Base-by-base conservation (phyloP, 1,140 invertebrate species). In the Caenorhabditis briggsae region DNA sequence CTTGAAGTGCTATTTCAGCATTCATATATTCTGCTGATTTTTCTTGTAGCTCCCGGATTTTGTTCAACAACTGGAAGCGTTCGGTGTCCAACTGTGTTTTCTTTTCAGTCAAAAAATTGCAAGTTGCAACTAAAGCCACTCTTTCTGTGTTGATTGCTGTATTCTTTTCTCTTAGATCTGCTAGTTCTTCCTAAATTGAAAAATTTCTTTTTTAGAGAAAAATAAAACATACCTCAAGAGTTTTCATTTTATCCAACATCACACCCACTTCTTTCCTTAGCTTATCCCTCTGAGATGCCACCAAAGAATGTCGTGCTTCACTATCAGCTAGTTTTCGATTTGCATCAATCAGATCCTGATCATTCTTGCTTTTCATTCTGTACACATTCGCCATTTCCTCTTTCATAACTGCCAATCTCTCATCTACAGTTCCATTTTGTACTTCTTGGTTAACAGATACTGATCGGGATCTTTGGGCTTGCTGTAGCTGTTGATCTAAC, bases 1-100 rank as follows among this genome's bases (percentile, higher is more conserved):
- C 55, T 65, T 85, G 84, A 20, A 33, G 25, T 6, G 12, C 78
- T 11, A 86, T 55, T 59, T 86, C 85, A 0, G 55, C 74, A 58
- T 86, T 86, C 74, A 86, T 82, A 5, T 82, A 16, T n/a, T 82
- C 70, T 14, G 85, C 85, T 6, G 43, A 53, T 65, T 86, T 56
- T 48, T 86, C 85, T 14, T 86, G 43, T 0, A 86, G 56, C 5
- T 86, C 85, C n/a, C 85, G 70, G 16, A 86, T 64, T 86, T 59
- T 86, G 64, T 86, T 86, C 16, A 86, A 16, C n/a, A 86, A 50
- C 12, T 61, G 74, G 33, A 86, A 50, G 12, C 55, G 53, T 25
- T 86, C 85, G 8, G 46, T 64, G 0, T 86, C 85, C 41, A 85
- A 33, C 18, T 85, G 70, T 18, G 43, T 50, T 50, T 78, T 78